Percentiles rank a stretch among this genome's conserved stretches.
Evolutionary conservation across 30 jellyfish, hydroid and myxozoan genomes (phyloP).

Genomic region (Hydractinia symbiolongicarpus): DNA sequence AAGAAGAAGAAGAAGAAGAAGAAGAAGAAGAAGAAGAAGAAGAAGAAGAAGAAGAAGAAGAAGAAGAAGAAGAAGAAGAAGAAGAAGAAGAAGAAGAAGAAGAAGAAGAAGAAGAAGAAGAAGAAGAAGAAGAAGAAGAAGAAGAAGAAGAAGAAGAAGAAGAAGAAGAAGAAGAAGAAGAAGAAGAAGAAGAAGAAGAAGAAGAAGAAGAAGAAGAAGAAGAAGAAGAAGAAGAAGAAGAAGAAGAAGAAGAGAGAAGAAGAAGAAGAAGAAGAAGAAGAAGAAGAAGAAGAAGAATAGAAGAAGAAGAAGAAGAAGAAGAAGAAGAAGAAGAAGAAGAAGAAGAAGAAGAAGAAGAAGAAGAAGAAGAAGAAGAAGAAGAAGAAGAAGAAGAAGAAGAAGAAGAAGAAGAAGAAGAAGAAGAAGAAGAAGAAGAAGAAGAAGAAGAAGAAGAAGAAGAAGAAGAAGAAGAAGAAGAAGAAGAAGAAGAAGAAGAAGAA

Average conservation of each 20-base stretch:
- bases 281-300: constrained; percentile 7
- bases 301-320: constrained; percentile 25
- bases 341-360: constrained; percentile 35
- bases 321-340: constrained; percentile 43
- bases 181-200: constrained; percentile 40
- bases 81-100: constrained; percentile 28
- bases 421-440: constrained; percentile 26
- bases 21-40: constrained; percentile 4
- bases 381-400: constrained; percentile 17
- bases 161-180: constrained; percentile 18
- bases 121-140: constrained; percentile 6
- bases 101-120: constrained; percentile 41
- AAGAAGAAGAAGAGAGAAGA: constrained; percentile 21
- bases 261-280: constrained; percentile 6
- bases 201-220: constrained; percentile 31
- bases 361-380: constrained; percentile 28
- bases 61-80: constrained; percentile 42
- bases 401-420: background rate
- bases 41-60: constrained; percentile 19
- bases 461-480: constrained; percentile 28
- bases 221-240: constrained; percentile 39
- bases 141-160: constrained; percentile 2
- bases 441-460: constrained; percentile 40
- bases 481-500: constrained; percentile 36
- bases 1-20: constrained; percentile 9